phyloP scores from a whole-genome alignment of 2,113 vertebrate species.

The Nansenia antarctica region DNA sequence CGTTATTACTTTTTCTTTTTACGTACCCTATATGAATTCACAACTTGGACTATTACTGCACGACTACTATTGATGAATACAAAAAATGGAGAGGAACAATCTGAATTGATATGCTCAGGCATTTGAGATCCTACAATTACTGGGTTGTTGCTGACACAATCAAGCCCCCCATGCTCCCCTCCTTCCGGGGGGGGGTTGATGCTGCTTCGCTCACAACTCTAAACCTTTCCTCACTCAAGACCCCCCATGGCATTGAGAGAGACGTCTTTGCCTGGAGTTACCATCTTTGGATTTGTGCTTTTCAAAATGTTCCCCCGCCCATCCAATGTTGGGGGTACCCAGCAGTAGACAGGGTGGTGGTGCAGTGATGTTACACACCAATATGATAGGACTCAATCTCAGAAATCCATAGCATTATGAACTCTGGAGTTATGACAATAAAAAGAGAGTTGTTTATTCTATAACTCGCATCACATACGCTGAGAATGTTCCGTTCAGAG shows the following conservation, averaged over 20 bases:
- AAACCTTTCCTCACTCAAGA: constrained; percentile 46
- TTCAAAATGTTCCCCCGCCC: constrained; percentile 43
- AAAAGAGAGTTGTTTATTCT: constrained; percentile 27
- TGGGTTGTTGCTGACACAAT: constrained; percentile 65
- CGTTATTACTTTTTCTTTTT: constrained; percentile 49
- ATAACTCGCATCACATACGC: constrained; percentile 40
- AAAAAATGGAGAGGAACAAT: constrained; percentile 43
- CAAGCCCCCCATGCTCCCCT: constrained; percentile 39
- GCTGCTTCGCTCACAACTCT: constrained; percentile 20
- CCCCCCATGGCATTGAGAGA: constrained; percentile 28
- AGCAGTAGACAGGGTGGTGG: constrained; percentile 37
- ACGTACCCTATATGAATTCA: constrained; percentile 40
- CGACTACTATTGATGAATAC: constrained; percentile 37
- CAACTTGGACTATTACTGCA: constrained; percentile 36
- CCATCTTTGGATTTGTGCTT: constrained; percentile 78
- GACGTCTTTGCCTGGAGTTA: constrained; percentile 50
- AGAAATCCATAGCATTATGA: constrained; percentile 25
- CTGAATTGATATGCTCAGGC: constrained; percentile 43
- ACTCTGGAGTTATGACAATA: constrained; percentile 1
- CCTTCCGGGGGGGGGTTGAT: too few species aligned
- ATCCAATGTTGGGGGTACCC: constrained; percentile 49
- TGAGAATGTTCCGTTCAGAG: constrained; percentile 47
- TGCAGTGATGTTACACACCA: constrained; percentile 35
- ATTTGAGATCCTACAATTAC: constrained; percentile 65
- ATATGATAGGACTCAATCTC: neutral